phyloP scores from a whole-genome alignment of 2,113 vertebrate genomes.

The Dicerorhinus sumatrensis region DNA sequence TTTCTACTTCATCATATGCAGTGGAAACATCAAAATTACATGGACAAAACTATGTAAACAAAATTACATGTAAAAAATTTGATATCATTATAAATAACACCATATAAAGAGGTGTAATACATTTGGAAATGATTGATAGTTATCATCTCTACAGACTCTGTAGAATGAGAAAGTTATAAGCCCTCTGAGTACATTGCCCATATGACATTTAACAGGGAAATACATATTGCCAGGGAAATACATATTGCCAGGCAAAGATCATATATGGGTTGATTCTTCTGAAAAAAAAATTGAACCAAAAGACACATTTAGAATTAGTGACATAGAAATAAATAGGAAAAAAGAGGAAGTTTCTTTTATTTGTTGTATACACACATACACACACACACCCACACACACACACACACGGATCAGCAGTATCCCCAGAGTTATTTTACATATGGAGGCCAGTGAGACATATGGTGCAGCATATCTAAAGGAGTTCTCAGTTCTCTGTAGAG shows the following conservation, averaged over 20 bases:
- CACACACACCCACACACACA: not conserved
- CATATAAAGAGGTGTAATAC: not conserved
- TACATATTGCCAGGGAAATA: not conserved
- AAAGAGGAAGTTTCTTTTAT: not conserved
- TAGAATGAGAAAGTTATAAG: not conserved
- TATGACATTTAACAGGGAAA: not conserved
- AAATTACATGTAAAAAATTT: not conserved
- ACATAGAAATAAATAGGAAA: not conserved
- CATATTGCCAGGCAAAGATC: not conserved
- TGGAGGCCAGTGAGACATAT: not conserved
- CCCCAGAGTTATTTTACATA: not conserved
- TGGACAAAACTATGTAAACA: not conserved
- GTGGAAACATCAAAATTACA: not conserved
- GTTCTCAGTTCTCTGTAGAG: not conserved
- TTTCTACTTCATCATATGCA: not conserved
- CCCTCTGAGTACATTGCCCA: not conserved
- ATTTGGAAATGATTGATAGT: not conserved
- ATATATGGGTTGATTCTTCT: not conserved
- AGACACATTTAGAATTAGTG: conserved; percentile 26
- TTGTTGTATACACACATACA: not conserved
- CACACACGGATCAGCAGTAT: not conserved
- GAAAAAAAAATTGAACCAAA: not conserved
- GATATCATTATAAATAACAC: not conserved
- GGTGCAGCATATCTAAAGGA: not conserved
- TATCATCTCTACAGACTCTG: not conserved